Percentiles rank a stretch among this genome's conserved stretches.
Evolutionary conservation across 2,797 vertebrate species (phyloP).

Genomic region (Rhinogobio ventralis): DNA sequence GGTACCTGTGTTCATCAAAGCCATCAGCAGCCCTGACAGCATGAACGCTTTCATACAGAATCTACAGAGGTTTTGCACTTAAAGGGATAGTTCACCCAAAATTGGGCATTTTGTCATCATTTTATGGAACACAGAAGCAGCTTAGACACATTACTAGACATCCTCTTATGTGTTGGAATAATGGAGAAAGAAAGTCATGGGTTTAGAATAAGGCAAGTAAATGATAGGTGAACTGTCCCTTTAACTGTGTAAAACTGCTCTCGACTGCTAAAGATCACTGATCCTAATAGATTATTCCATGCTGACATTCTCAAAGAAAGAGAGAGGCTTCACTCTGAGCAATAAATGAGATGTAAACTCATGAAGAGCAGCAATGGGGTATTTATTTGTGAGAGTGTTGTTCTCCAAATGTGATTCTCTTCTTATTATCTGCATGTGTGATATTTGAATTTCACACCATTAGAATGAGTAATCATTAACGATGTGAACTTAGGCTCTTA

Average conservation of each 20-base stretch:
- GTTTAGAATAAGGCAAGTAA: not conserved
- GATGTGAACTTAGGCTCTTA: not conserved
- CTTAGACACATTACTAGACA: not conserved
- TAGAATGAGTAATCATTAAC: slow-evolving; percentile 28
- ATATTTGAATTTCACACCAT: slow-evolving; percentile 22
- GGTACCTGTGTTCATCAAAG: slow-evolving; percentile 13
- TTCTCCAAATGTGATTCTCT: slow-evolving; percentile 17
- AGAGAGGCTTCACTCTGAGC: slow-evolving; percentile 32
- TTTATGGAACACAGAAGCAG: not conserved
- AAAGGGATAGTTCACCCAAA: not conserved
- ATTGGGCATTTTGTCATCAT: not conserved
- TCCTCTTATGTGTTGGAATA: too few relatives aligned
- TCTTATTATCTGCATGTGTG: slow-evolving; percentile 17
- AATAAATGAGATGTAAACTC: slow-evolving; percentile 39
- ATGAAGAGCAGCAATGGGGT: slow-evolving; percentile 20
- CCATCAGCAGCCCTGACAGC: not conserved
- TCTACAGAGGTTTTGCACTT: not conserved
- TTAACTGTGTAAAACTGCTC: not conserved
- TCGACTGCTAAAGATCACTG: slow-evolving; percentile 5
- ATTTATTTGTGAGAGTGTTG: slow-evolving; percentile 15
- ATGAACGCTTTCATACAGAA: not conserved
- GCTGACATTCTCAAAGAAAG: slow-evolving; percentile 42
- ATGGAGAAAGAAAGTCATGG: not conserved
- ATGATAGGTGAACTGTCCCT: not conserved
- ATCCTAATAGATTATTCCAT: slow-evolving; percentile 34